Percentiles rank a stretch among this genome's conserved stretches.
Conservation (phyloP, 2,113 vertebrate species). For the Pipa parva region DNA sequence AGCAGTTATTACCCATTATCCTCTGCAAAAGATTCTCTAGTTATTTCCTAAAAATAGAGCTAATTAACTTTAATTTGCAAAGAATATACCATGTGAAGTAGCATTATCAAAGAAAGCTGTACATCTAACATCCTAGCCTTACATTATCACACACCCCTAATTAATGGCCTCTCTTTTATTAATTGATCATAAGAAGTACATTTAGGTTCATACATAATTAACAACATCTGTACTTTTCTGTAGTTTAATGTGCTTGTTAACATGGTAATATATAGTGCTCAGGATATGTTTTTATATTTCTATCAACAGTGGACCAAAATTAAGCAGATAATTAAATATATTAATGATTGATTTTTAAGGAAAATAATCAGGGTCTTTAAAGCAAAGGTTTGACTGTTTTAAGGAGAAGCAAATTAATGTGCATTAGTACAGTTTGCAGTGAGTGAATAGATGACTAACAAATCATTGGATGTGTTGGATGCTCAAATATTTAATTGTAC, state of each 20-base stretch:
- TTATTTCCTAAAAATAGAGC: not conserved
- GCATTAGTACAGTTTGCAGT: no score
- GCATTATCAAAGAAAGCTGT: not conserved
- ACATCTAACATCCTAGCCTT: not conserved
- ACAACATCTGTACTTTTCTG: not conserved
- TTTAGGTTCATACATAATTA: not conserved
- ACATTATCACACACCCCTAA: not conserved
- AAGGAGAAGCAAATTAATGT: no score
- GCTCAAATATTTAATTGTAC: no score
- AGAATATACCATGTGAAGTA: not conserved
- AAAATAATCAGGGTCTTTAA: no score
- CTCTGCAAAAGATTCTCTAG: not conserved
- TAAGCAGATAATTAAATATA: no score
- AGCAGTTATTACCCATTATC: not conserved
- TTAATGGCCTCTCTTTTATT: not conserved
- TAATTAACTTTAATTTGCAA: constrained; percentile 2
- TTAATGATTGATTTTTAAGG: no score
- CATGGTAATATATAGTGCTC: not conserved
- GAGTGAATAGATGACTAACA: no score
- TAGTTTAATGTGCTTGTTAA: not conserved
- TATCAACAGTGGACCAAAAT: no score
- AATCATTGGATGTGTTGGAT: no score
- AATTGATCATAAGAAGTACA: not conserved
- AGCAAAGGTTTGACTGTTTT: no score
- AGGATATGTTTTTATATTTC: not conserved